Base-by-base conservation (phyloP, 1,140 invertebrate species). In the Trichomalopsis sarcophagae region DNA sequence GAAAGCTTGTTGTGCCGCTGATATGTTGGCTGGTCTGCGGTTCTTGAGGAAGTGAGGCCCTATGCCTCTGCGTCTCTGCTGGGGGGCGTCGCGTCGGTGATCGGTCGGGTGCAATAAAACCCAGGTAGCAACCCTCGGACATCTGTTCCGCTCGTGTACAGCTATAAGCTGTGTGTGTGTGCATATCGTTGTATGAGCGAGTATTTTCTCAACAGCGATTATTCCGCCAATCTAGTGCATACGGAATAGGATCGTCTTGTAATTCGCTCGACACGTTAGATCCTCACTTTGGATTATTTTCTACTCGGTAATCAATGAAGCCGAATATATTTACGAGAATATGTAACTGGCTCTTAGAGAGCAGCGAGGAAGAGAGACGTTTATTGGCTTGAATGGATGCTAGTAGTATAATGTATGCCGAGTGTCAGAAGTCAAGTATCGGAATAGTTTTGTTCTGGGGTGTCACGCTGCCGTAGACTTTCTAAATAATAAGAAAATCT, bases 401-500 rank as follows among this genome's bases (percentile, higher is more conserved):
- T 3, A 71, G 14, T 71, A 27, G 1, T 27, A 27, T 27, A 33
- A 33, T 33, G 5, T 27, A 17, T 17, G 14, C 68, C 27, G 10
- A n/a, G 27, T 71, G 68, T 75, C 73, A 75, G 36, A 40, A 44
- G 73, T 40, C 73, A 75, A 44, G 30, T 44, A 44, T 75, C 73
- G 21, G 73, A 75, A 75, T 44, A 75, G 44, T 75, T 75, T 40
- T 17, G 10, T 75, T 75, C 21, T 17, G 27, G 36, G 17, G 33
- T 10, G 36, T 14, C n/a, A 21, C 27, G 50, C 5, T 4, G 30
- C 17, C 23, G 7, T 27, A 17, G 27, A 79, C 68, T 81, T 73
- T 81, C 79, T 71, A 81, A 71, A 47, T 47, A 71, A 73, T 55
- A 55, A 74, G 47, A 82, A 75, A 36, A 82, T 33, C 27, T 30